Percentiles rank a stretch among this genome's conserved stretches.
Evolutionary conservation across 2,113 vertebrate species (phyloP).

Genomic region (Lichenostomus cassidix): DNA sequence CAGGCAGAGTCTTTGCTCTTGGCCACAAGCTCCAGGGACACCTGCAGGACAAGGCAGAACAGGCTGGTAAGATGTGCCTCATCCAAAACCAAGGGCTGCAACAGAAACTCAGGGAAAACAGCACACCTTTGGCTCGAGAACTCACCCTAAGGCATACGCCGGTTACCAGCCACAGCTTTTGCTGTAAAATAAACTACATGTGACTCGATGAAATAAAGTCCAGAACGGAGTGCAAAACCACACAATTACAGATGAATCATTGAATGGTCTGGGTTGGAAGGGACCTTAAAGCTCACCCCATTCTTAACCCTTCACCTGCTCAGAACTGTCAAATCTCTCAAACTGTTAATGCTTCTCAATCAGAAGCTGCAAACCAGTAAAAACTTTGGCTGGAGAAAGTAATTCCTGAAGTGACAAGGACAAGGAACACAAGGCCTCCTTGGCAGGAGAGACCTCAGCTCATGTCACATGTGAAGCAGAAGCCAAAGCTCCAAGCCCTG

Average conservation of each 20-base stretch:
- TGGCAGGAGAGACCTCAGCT: not conserved
- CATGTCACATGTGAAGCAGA: accelerated
- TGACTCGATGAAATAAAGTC: not conserved
- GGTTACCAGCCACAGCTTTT: not conserved
- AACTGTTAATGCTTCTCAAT: not conserved
- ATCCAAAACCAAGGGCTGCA: too few species aligned
- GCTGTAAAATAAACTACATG: not conserved
- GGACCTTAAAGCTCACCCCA: not conserved
- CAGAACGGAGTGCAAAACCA: not conserved
- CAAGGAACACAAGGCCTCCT: not conserved
- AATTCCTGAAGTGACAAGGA: not conserved
- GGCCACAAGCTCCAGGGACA: constrained; percentile 81
- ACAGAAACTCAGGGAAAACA: not conserved
- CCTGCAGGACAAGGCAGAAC: constrained; percentile 66
- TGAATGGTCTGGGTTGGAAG: not conserved
- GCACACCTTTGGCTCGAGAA: accelerated
- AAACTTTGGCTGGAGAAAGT: not conserved
- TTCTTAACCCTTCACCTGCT: not conserved
- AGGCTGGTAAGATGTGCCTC: not conserved
- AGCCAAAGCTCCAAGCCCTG: not conserved
- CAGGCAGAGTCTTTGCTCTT: constrained; percentile 66
- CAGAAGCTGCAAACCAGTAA: not conserved
- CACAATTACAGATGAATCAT: not conserved
- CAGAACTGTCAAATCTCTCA: not conserved
- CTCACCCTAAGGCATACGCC: not conserved